Conservation (phyloP, 2,113 vertebrate species). For the Zosterops lateralis region DNA sequence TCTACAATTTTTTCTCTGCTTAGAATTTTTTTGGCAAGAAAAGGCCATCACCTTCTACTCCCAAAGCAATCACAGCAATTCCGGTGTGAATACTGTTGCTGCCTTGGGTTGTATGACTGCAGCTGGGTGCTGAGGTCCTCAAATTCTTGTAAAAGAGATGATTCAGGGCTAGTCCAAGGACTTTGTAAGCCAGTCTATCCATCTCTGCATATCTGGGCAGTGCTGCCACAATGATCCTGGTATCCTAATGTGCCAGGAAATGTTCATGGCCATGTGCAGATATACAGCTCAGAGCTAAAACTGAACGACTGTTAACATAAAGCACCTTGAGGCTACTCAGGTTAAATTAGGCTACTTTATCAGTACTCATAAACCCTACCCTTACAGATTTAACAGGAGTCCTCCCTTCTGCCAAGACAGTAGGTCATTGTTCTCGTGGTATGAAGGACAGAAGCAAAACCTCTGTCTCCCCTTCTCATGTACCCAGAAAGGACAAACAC, state of each 20-base stretch:
- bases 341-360: conserved; percentile 24
- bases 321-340: background rate
- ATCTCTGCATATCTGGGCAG: background rate
- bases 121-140: background rate
- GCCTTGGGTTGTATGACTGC: background rate
- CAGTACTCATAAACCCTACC: conserved; percentile 33
- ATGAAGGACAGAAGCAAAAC: background rate
- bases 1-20: background rate
- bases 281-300: background rate
- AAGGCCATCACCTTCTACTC: background rate
- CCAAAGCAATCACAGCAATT: background rate
- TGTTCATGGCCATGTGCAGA: background rate
- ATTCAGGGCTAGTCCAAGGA: background rate
- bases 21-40: background rate
- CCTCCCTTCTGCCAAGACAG: background rate
- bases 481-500: background rate
- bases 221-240: background rate
- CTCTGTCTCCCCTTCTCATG: background rate
- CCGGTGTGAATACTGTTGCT: too few relatives aligned
- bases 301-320: background rate
- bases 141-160: background rate
- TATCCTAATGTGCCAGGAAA: background rate
- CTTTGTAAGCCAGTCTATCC: background rate
- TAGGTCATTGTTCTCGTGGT: conserved; percentile 9
- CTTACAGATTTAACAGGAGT: background rate